phyloP scores from a whole-genome alignment of 1,140 invertebrate genomes.

The Drosophila melanogaster region Release_6_plus_ISO1_MT NC_004354.4:14266501-14267000 shows the following conservation, averaged over 20 bases:
- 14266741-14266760: background rate
- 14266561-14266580: background rate
- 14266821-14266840: background rate
- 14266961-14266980: conserved; percentile 16
- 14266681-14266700: background rate
- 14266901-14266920: conserved; percentile 4
- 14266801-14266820: background rate
- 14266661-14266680: background rate
- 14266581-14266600: background rate
- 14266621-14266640: conserved; percentile 45
- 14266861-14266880: conserved; percentile 15
- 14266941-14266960: conserved; percentile 42
- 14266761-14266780: conserved; percentile 2
- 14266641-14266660: conserved; percentile 28
- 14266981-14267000: conserved; percentile 3
- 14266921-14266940: conserved; percentile 1
- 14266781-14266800: background rate
- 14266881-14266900: background rate
- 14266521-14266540: background rate
- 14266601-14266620: background rate
- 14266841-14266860: background rate
- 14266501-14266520: conserved; percentile 20
- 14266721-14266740: background rate
- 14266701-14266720: conserved; percentile 17
- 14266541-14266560: background rate